Percentiles rank a stretch among this genome's conserved stretches.
Evolutionary conservation across 2,888 invertebrate species (phyloP).

Genomic region (Argyresthia goedartella): DNA sequence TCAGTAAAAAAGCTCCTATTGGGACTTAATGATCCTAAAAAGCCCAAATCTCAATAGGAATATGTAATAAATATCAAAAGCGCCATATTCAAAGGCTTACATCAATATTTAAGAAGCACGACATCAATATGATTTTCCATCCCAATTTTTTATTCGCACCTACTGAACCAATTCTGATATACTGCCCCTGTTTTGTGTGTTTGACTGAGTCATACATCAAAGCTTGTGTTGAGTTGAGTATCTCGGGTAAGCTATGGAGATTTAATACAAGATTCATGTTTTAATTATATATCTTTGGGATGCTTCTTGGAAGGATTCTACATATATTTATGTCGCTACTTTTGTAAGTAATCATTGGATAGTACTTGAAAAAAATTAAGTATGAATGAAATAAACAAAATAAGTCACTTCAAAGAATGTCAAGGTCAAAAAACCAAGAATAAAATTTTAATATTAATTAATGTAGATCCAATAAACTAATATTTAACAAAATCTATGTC

Average conservation of each 20-base stretch:
- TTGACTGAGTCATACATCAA: conserved; percentile 36
- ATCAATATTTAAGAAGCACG: not conserved
- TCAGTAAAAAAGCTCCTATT: too few relatives aligned
- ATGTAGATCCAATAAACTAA: not conserved
- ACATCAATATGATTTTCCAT: not conserved
- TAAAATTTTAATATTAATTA: too few relatives aligned
- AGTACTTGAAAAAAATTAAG: not conserved
- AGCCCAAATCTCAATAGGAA: too few relatives aligned
- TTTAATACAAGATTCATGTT: not conserved
- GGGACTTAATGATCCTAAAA: too few relatives aligned
- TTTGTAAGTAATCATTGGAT: not conserved
- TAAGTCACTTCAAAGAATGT: not conserved
- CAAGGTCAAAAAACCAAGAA: not conserved
- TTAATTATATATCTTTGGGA: not conserved
- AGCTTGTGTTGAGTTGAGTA: conserved; percentile 27
- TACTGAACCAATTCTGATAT: not conserved
- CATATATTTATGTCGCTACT: too few relatives aligned
- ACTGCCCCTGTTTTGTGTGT: not conserved
- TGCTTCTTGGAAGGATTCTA: too few relatives aligned
- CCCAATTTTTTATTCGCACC: not conserved
- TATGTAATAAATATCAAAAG: too few relatives aligned
- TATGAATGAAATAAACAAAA: not conserved
- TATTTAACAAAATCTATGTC: not conserved
- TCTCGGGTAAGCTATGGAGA: not conserved
- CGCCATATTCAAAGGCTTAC: too few relatives aligned